Evolutionary conservation across 2,888 invertebrate species (phyloP).

Genomic region (Dascillus cervinus): DNA sequence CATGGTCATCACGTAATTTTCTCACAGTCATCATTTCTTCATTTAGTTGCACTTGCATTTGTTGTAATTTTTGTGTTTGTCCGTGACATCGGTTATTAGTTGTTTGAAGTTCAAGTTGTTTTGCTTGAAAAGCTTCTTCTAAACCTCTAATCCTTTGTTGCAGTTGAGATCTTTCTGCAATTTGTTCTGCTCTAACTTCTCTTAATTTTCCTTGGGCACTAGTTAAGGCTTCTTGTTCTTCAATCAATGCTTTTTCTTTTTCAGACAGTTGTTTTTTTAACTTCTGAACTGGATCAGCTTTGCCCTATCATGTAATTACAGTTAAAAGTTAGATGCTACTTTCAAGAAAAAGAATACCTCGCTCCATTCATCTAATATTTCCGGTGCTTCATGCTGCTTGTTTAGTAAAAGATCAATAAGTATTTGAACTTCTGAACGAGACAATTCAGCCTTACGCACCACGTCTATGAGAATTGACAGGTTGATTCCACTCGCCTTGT

Average conservation of each 20-base stretch:
- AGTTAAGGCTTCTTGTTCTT: slow-evolving; percentile 67
- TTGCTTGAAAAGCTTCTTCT: slow-evolving; percentile 46
- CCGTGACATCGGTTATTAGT: slow-evolving; percentile 54
- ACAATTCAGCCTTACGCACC: slow-evolving; percentile 73
- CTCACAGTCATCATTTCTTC: slow-evolving; percentile 46
- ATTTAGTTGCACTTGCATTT: slow-evolving; percentile 54
- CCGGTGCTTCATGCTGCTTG: slow-evolving; percentile 74
- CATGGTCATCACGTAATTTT: slow-evolving; percentile 49
- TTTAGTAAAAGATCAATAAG: slow-evolving; percentile 83
- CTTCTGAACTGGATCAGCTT: slow-evolving; percentile 77
- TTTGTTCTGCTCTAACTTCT: slow-evolving; percentile 65
- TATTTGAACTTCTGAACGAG: slow-evolving; percentile 80
- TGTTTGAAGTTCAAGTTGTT: slow-evolving; percentile 54
- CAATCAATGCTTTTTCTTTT: slow-evolving; percentile 68
- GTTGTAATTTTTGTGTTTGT: slow-evolving; percentile 50
- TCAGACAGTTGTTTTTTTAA: slow-evolving; percentile 84
- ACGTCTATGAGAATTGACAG: slow-evolving; percentile 56
- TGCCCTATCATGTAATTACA: slow-evolving; percentile 46
- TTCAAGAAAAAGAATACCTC: slow-evolving; percentile 47
- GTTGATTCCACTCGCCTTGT: slow-evolving; percentile 61
- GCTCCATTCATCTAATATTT: slow-evolving; percentile 74
- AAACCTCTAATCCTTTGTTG: slow-evolving; percentile 50
- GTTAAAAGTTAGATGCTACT: too few species aligned
- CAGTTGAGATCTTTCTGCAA: slow-evolving; percentile 56
- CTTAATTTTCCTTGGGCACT: slow-evolving; percentile 71